Conservation (phyloP, 2,113 vertebrate species). For the Tetraodon nigroviridis region DNA sequence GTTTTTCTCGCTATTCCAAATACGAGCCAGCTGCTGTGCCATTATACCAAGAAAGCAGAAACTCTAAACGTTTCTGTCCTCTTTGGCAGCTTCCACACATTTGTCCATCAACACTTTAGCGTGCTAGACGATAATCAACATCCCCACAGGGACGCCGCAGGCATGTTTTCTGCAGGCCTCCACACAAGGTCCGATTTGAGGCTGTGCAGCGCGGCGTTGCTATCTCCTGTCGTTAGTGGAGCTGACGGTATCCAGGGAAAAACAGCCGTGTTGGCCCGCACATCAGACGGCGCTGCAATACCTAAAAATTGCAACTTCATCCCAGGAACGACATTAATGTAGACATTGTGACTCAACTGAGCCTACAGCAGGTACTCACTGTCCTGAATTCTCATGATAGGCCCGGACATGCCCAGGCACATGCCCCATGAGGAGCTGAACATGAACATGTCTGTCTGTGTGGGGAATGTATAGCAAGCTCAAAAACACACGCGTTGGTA, state of each 20-base stretch:
- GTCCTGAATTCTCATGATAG: constrained; percentile 27
- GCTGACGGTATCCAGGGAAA: neutral
- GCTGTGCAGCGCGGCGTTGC: neutral
- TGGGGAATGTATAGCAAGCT: constrained; percentile 33
- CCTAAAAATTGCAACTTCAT: too few relatives aligned
- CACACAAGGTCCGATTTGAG: neutral
- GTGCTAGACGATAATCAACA: neutral
- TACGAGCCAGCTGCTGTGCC: neutral
- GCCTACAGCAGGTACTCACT: constrained; percentile 12
- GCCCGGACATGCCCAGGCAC: constrained; percentile 53
- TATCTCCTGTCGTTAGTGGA: neutral
- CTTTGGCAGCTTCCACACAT: neutral
- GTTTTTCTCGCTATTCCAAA: neutral
- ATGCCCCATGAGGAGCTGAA: constrained; percentile 20
- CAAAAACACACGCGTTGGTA: constrained; percentile 16
- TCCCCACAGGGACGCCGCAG: neutral
- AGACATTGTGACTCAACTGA: constrained; percentile 8
- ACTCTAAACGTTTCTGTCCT: neutral
- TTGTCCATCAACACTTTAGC: neutral
- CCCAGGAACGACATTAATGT: neutral
- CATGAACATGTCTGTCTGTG: constrained; percentile 46
- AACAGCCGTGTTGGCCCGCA: too few relatives aligned
- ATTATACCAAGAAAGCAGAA: neutral
- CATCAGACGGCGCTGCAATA: too few relatives aligned
- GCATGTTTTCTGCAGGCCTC: neutral